Conservation (phyloP, 2,888 invertebrate species). For the Willowsia nigromaculata region DNA sequence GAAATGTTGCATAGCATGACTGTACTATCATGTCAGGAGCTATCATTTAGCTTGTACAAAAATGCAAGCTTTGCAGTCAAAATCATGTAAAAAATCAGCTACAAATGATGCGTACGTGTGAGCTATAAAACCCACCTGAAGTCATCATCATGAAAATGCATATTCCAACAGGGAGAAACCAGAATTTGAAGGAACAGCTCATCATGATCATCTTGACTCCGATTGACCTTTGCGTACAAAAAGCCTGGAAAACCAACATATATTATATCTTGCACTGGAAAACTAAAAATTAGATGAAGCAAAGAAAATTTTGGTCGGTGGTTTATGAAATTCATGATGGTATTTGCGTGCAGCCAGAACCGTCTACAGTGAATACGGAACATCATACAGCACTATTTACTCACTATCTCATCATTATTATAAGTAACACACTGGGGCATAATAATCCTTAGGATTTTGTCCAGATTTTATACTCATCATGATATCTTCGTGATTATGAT, state of each 20-base stretch:
- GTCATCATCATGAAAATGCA: background rate
- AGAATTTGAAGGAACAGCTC: conserved; percentile 16
- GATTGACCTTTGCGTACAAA: conserved; percentile 53
- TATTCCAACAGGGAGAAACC: background rate
- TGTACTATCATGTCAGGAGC: background rate
- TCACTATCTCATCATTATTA: conserved; percentile 39
- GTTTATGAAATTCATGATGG: conserved; percentile 40
- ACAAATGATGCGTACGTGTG: conserved; percentile 19
- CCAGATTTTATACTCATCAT: background rate
- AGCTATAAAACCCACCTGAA: conserved; percentile 33
- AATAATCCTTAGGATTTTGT: conserved; percentile 41
- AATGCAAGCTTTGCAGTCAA: background rate
- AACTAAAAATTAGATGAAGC: background rate
- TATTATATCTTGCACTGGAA: background rate
- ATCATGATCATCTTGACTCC: conserved; percentile 52
- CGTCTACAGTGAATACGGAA: background rate
- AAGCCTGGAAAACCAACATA: background rate
- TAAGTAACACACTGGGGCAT: conserved; percentile 1
- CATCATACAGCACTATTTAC: background rate
- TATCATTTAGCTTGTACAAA: background rate
- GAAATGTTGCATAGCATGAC: conserved; percentile 13
- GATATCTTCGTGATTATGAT: background rate
- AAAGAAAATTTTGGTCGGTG: background rate
- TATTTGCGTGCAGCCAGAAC: too few relatives aligned
- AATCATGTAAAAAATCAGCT: background rate